Percentiles rank a stretch among this genome's conserved stretches.
Evolutionary conservation across 1,140 invertebrate species (phyloP).

Genomic region (Agraylea sexmaculata): DNA sequence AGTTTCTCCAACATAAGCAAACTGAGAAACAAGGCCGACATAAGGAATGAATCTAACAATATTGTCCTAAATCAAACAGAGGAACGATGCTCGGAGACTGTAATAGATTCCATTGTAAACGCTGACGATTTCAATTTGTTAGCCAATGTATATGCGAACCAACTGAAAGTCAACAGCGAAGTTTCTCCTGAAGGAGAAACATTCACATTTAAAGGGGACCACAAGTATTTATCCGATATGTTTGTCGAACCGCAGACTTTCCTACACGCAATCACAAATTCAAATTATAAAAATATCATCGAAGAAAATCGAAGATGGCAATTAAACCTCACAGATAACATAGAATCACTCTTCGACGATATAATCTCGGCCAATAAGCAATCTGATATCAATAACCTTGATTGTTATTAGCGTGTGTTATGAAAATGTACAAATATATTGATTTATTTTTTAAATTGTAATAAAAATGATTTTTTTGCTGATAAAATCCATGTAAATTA

Average conservation of each 20-base stretch:
- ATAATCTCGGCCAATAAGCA: constrained; percentile 44
- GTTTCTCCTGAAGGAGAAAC: constrained; percentile 18
- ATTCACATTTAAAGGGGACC: constrained; percentile 26
- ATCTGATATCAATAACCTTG: constrained; percentile 44
- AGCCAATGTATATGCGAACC: constrained; percentile 40
- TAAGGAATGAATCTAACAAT: constrained; percentile 34
- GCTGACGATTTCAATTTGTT: constrained; percentile 46
- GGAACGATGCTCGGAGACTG: constrained; percentile 19
- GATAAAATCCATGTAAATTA: no score
- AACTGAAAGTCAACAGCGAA: constrained; percentile 27
- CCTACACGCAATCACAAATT: constrained; percentile 36
- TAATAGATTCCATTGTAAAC: constrained; percentile 43
- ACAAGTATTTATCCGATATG: constrained; percentile 29
- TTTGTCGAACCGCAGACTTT: constrained; percentile 44
- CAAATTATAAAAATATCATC: constrained; percentile 42
- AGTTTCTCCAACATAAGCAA: constrained; percentile 18
- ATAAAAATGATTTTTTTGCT: no score
- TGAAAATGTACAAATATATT: no score
- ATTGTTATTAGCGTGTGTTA: constrained; percentile 61
- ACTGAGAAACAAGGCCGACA: constrained; percentile 20
- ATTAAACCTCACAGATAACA: constrained; percentile 40
- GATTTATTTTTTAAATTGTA: no score
- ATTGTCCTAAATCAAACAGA: constrained; percentile 16
- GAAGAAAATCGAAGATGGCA: constrained; percentile 46
- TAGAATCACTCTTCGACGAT: constrained; percentile 52